phyloP scores from a whole-genome alignment of 2,888 invertebrate species.

The Conomelus anceps region DNA sequence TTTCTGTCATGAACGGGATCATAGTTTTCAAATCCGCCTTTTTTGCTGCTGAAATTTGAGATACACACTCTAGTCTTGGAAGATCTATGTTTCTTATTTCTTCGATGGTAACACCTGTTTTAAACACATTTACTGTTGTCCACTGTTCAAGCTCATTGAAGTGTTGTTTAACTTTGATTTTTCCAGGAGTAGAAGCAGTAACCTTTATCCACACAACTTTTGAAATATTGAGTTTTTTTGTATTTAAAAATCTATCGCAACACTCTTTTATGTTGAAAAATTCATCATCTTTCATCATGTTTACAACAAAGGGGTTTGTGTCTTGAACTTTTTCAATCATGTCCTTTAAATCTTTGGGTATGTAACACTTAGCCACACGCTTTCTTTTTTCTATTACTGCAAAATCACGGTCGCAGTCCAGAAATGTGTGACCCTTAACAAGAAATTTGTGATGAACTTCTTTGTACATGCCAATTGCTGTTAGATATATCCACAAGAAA shows the following conservation, averaged over 20 bases:
- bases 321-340: background rate
- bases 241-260: constrained; percentile 9
- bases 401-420: background rate
- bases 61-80: too few relatives aligned
- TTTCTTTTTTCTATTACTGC: constrained; percentile 5
- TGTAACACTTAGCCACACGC: background rate
- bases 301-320: background rate
- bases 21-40: too few relatives aligned
- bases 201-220: background rate
- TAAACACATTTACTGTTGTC: background rate
- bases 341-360: background rate
- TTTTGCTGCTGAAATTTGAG: too few relatives aligned
- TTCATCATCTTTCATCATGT: constrained; percentile 1
- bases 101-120: background rate
- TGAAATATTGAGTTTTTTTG: background rate
- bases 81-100: too few relatives aligned
- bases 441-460: background rate
- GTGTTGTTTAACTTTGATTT: background rate
- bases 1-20: too few relatives aligned
- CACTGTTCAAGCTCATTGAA: too few relatives aligned
- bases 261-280: constrained; percentile 2
- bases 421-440: background rate
- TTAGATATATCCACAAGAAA: background rate
- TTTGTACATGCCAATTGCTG: background rate
- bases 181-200: background rate